phyloP scores from a whole-genome alignment of 2,113 vertebrate genomes.

The Argyrosomus japonicus region DNA sequence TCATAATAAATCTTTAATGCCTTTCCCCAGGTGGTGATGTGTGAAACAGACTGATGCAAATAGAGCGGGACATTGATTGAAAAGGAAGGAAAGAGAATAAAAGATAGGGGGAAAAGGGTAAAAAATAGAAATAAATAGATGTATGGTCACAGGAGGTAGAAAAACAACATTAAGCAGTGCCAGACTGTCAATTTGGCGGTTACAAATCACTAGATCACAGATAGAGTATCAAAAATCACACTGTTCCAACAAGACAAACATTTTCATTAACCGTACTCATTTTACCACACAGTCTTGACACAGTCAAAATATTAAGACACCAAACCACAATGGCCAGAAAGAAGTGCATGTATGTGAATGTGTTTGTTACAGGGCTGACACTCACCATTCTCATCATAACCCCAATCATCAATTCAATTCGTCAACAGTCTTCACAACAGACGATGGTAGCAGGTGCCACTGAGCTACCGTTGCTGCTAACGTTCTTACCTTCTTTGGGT shows the following conservation, averaged over 20 bases:
- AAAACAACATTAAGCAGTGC: not conserved
- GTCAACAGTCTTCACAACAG: not conserved
- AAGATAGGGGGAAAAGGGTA: not conserved
- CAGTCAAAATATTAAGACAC: not conserved
- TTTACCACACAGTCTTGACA: not conserved
- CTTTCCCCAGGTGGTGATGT: not conserved
- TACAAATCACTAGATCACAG: not conserved
- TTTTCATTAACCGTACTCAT: not conserved
- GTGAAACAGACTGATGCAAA: constrained; percentile 40
- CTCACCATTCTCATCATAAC: not conserved
- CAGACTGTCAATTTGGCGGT: not conserved
- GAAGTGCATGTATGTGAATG: not conserved
- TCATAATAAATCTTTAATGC: constrained; percentile 39
- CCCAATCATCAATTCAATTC: not conserved
- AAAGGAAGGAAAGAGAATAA: constrained; percentile 16
- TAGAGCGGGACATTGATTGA: constrained; percentile 20
- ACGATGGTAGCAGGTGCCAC: not conserved
- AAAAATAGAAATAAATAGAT: not conserved
- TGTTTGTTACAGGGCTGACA: not conserved
- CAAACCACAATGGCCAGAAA: not conserved
- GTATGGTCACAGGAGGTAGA: not conserved
- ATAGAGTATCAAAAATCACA: not conserved
- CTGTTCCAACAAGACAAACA: not conserved
- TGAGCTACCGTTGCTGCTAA: not conserved
- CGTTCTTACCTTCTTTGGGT: not conserved